Evolutionary conservation across 2,888 invertebrate genomes (phyloP).

Genomic region (Macaria liturata): DNA sequence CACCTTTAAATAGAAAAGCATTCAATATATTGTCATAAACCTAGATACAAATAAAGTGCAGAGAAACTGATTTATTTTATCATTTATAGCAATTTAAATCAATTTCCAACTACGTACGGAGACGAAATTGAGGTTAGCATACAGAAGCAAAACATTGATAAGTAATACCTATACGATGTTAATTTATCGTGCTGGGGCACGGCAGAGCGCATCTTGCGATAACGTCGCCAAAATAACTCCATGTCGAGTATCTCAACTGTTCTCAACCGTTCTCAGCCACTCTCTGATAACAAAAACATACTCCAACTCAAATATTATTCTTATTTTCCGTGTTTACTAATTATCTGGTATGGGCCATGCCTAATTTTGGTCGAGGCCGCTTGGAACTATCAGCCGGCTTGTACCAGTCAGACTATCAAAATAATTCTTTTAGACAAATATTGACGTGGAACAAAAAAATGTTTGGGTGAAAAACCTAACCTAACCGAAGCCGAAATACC

Average conservation of each 20-base stretch:
- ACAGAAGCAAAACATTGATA: conserved; percentile 59
- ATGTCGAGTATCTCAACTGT: conserved; percentile 59
- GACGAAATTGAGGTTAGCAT: conserved; percentile 22
- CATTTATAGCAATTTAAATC: conserved; percentile 9
- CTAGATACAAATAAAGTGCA: not conserved
- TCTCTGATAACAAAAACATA: conserved; percentile 56
- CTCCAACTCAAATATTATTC: conserved; percentile 44
- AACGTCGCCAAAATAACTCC: conserved; percentile 78
- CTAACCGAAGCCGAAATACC: no score
- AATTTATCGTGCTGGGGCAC: conserved; percentile 70
- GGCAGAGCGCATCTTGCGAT: conserved; percentile 63
- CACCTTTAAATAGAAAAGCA: no score
- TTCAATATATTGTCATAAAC: not conserved
- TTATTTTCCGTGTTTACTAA: conserved; percentile 32
- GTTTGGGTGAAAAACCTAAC: no score
- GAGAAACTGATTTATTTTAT: conserved; percentile 6
- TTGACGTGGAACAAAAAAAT: no score
- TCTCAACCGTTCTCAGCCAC: conserved; percentile 51
- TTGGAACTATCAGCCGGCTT: no score
- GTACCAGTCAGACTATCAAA: not conserved
- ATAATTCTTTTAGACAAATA: not conserved
- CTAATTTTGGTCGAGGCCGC: not conserved
- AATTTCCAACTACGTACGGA: conserved; percentile 14
- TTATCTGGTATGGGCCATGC: not conserved
- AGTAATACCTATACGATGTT: conserved; percentile 59